Conservation (phyloP, 2,113 vertebrate species). For the Nymphicus hollandicus region DNA sequence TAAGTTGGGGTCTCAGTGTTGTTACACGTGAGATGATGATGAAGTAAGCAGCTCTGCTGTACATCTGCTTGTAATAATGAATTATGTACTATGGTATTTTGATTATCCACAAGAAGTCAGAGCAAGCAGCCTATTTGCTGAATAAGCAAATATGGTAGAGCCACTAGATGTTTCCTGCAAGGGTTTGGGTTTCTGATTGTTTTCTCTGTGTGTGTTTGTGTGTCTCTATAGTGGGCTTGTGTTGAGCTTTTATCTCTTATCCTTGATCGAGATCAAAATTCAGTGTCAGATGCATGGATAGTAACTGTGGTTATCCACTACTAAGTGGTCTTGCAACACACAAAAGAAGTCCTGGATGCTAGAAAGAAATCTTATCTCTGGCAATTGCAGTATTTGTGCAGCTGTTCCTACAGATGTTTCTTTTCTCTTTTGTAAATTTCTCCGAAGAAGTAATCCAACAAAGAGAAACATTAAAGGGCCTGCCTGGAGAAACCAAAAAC, state of each 20-base stretch:
- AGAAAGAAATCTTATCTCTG: conserved; percentile 5
- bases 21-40: not conserved
- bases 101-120: not conserved
- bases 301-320: not conserved
- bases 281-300: not conserved
- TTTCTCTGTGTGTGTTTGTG: not conserved
- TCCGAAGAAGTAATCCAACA: not conserved
- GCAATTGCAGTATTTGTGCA: conserved; percentile 50
- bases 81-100: not conserved
- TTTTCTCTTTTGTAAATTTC: not conserved
- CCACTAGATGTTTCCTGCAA: not conserved
- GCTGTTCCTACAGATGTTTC: conserved; percentile 35
- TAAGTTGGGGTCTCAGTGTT: not conserved
- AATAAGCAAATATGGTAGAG: not conserved
- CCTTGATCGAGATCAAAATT: not conserved
- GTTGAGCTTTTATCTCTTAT: not conserved
- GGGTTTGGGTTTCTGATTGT: not conserved
- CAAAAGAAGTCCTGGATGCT: not conserved
- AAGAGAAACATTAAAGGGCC: not conserved
- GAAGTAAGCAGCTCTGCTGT: not conserved
- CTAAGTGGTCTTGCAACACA: conserved; percentile 2
- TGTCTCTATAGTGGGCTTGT: not conserved
- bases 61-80: not conserved
- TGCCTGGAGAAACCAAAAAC: not conserved
- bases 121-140: not conserved